A percentile compares a stretch with the other conserved stretches of the same genome.
phyloP scores from a whole-genome alignment of 1,140 invertebrate species.

The Hydropsyche tenuis region DNA sequence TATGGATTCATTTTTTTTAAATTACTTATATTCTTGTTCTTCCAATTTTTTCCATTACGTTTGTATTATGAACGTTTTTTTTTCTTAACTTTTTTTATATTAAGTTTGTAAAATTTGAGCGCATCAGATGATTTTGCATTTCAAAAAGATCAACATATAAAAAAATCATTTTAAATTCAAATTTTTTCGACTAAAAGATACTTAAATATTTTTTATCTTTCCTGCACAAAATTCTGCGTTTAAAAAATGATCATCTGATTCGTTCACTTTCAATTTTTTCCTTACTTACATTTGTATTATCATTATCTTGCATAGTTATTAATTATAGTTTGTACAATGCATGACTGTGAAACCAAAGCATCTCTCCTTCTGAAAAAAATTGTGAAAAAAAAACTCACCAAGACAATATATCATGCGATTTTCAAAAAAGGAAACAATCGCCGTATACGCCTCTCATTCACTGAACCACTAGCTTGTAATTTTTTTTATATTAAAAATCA shows the following conservation, averaged over 20 bases:
- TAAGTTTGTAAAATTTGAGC: neutral
- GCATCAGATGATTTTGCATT: neutral
- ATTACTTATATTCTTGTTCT: neutral
- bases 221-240: neutral
- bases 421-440: neutral
- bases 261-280: constrained; percentile 9
- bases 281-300: neutral
- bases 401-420: constrained; percentile 23
- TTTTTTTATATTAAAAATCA: neutral
- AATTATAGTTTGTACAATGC: constrained; percentile 4
- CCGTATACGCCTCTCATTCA: constrained; percentile 16
- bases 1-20: neutral
- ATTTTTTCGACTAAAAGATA: too few relatives aligned
- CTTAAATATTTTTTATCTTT: neutral
- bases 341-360: constrained; percentile 22
- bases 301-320: neutral
- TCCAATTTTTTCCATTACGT: neutral
- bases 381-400: neutral
- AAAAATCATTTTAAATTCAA: too few relatives aligned
- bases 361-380: constrained; percentile 16
- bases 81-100: neutral
- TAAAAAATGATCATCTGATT: neutral
- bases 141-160: too few relatives aligned
- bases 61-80: neutral
- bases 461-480: neutral